These are phyloP conservation scores for Agrotis puta DNA, from an alignment of 2,888 invertebrate genomes.

Conservation along the genomic window DNA sequence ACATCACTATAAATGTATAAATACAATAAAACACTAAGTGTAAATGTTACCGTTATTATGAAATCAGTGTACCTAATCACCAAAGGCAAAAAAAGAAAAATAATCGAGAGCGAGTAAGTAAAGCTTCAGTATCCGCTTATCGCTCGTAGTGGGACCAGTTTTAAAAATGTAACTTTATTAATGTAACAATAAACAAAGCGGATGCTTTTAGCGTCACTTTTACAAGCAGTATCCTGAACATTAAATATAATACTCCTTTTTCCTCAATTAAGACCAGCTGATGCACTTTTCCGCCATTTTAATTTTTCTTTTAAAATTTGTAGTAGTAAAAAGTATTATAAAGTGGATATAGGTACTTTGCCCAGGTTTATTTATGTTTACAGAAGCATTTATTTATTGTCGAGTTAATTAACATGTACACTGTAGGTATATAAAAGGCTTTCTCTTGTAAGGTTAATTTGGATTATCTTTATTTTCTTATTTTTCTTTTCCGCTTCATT, in stretches of 20 bases:
- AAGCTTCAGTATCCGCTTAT: too few species aligned
- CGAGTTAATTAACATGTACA: not conserved
- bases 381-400: not conserved
- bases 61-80: too few species aligned
- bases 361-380: not conserved
- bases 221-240: conserved; percentile 10
- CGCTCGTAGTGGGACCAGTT: too few species aligned
- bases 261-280: conserved; percentile 31
- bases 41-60: too few species aligned
- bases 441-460: not conserved
- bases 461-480: not conserved
- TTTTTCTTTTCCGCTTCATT: too few species aligned
- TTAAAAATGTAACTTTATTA: not conserved
- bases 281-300: conserved; percentile 30
- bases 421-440: not conserved
- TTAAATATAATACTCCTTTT: conserved; percentile 9
- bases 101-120: too few species aligned
- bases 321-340: too few species aligned
- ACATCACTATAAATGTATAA: too few species aligned
- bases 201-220: conserved; percentile 12
- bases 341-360: not conserved
- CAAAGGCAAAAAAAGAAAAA: too few species aligned
- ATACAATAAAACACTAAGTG: too few species aligned
- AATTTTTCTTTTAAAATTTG: not conserved
- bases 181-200: conserved; percentile 4